Base-by-base conservation (phyloP, 2,113 vertebrate species). In the Varanus salvator region DNA sequence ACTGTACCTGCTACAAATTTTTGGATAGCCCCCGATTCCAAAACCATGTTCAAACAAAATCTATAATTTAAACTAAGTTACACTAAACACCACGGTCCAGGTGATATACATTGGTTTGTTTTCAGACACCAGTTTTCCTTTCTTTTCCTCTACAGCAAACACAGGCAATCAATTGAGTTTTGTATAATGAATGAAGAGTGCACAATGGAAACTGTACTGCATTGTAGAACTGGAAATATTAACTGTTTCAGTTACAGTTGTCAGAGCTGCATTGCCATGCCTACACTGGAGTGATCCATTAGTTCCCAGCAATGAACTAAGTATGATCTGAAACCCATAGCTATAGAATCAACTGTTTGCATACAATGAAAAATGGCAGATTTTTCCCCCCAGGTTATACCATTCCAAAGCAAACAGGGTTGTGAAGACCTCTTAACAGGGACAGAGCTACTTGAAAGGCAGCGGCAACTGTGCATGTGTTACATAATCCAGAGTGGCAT, bases 281-380 rank as follows among this genome's bases (percentile, higher is more conserved):
- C 64, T 76, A 2, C 21, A 21, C 68, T 80, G 0, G 0, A 44
- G 0, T 7, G 38, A 25, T 84, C 80, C 23, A 80, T 87, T 74
- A 0, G 21, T 77, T 90, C 87, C 4, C 57, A 78, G 0, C 31
- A 34, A 71, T 92, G 68, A 8, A 75, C 12, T 23, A 90, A 88
- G 78, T 86, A 76, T n/a, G 90, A 1, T 66, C 27, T 48, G 12
- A 91, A 68, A 92, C 90, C 60, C 11, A 15, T 21, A 76, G 7
- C 54, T 78, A 2, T 31, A 17, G 82, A 7, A 89, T 81, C 15
- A 92, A 80, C 14, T 4, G 64, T 64, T 89, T 34, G 11, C 2
- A 4, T 54, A 75, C 1, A 57, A 74, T 48, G 8, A 75, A 57
- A 75, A 78, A 52, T n/a, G 86, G 17, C 12, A 87, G 90, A 93